Evolutionary conservation across 37 sponge, comb jelly and placozoan species (phyloP), one percentile per base, ranked within the genome.

Genomic region (Crambe crambe): DNA sequence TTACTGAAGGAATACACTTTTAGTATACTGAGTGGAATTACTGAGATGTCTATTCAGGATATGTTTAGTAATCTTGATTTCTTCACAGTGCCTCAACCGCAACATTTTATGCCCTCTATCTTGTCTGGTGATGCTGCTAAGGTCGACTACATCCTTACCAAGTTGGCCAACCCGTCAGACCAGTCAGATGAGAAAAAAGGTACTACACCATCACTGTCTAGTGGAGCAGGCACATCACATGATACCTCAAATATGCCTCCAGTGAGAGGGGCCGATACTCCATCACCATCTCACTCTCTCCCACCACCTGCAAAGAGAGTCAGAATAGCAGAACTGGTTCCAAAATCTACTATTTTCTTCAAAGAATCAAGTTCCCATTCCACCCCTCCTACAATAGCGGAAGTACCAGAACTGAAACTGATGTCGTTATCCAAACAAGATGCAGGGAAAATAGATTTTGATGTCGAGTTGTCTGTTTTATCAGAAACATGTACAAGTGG

Each of bases 91-190:
- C 70, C 70, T 22, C 22, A 41, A 40, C 36, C 10, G 40, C 41
- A 42, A 26, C 26, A 40, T 25, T 44, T 83, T 37, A 67, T 83
- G 68, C 83, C 83, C 6, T 34, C 67, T n/a, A 68, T 83, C 4
- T 57, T 67, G 29, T 34, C 56, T 47, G 83, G 83, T 0, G 37
- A 81, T 39, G 73, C 70, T 37, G 31, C 73, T 17, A 43, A 39
- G 4, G 73, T 81, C 15, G 47, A 81, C 23, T 37, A 72, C 42
- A 72, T 81, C 22, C 31, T 81, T 4, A 56, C 20, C 58, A 51
- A 68, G 1, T 2, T 76, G 36, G 60, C 3, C 77, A 59, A 6
- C 8, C 1, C 3, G 2, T 2, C 58, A 40, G 43, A 38, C 71
- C 43, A 20, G 26, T 70, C 71, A 12, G 43, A 70, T 3, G 68